Percentiles rank a stretch among this genome's conserved stretches.
phyloP scores from a whole-genome alignment of 2,888 invertebrate species.

The Chrysolina americana region DNA sequence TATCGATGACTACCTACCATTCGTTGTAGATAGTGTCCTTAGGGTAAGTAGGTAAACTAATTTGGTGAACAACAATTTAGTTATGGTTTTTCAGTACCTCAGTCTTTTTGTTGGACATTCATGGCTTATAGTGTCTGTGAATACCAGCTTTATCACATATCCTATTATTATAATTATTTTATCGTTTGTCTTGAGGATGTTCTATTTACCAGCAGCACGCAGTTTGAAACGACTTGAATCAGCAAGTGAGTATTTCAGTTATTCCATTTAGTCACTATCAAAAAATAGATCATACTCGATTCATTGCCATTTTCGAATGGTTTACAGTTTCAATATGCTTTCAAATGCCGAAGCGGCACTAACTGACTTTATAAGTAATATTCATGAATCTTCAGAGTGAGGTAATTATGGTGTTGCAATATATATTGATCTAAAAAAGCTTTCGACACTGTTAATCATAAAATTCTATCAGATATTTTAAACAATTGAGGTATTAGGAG shows the following conservation, averaged over 20 bases:
- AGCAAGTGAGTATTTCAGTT: constrained; percentile 54
- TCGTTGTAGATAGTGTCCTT: constrained; percentile 50
- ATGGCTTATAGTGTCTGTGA: constrained; percentile 53
- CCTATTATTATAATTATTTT: constrained; percentile 51
- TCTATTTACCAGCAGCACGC: constrained; percentile 59
- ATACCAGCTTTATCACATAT: constrained; percentile 55
- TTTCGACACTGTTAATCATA: too few relatives aligned
- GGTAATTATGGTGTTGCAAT: too few relatives aligned
- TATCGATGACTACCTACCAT: constrained; percentile 70
- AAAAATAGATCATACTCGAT: too few relatives aligned
- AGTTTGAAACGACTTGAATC: constrained; percentile 61
- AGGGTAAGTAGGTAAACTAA: constrained; percentile 46
- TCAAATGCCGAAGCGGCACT: too few relatives aligned
- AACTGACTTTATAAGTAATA: too few relatives aligned
- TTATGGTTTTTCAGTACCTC: constrained; percentile 45
- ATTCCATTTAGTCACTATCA: too few relatives aligned
- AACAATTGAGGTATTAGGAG: too few relatives aligned
- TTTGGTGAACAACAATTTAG: neutral
- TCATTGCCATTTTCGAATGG: too few relatives aligned
- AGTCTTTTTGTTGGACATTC: constrained; percentile 48
- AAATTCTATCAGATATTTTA: too few relatives aligned
- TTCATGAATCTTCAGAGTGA: too few relatives aligned
- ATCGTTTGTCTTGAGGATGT: constrained; percentile 51
- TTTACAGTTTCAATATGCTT: too few relatives aligned
- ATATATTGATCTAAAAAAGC: too few relatives aligned